phyloP scores from a whole-genome alignment of 2,888 invertebrate species.

The Hypena proboscidalis region DNA sequence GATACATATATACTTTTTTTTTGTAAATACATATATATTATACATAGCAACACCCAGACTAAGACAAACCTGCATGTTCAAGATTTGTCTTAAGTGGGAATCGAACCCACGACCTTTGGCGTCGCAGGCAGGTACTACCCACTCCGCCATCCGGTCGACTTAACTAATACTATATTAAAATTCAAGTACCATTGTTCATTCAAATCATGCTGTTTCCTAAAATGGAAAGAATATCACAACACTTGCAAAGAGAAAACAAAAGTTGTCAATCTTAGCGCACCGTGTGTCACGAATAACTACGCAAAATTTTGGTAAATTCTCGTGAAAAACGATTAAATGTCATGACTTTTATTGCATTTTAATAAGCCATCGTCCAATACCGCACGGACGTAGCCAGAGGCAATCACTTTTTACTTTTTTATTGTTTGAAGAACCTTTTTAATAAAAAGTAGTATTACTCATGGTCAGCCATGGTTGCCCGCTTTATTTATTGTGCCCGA shows the following conservation, averaged over 20 bases:
- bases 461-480: slow-evolving; percentile 26
- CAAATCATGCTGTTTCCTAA: too few relatives aligned
- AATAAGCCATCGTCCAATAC: slow-evolving; percentile 57
- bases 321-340: slow-evolving; percentile 61
- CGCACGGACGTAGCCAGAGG: slow-evolving; percentile 46
- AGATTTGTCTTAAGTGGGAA: too few relatives aligned
- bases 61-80: too few relatives aligned
- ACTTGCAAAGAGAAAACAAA: neutral
- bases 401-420: slow-evolving; percentile 35
- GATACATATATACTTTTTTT: too few relatives aligned
- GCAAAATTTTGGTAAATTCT: slow-evolving; percentile 51
- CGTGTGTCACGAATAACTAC: slow-evolving; percentile 30
- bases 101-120: too few relatives aligned
- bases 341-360: slow-evolving; percentile 68
- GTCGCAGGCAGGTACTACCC: too few relatives aligned
- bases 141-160: too few relatives aligned
- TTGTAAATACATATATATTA: too few relatives aligned
- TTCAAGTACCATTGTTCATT: too few relatives aligned
- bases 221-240: too few relatives aligned
- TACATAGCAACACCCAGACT: too few relatives aligned
- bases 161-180: too few relatives aligned
- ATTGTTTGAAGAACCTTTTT: slow-evolving; percentile 50
- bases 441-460: slow-evolving; percentile 41
- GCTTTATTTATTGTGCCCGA: slow-evolving; percentile 44
- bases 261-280: slow-evolving; percentile 4